Conservation (phyloP, 2,888 invertebrate species). For the Pedicia rivosa region DNA sequence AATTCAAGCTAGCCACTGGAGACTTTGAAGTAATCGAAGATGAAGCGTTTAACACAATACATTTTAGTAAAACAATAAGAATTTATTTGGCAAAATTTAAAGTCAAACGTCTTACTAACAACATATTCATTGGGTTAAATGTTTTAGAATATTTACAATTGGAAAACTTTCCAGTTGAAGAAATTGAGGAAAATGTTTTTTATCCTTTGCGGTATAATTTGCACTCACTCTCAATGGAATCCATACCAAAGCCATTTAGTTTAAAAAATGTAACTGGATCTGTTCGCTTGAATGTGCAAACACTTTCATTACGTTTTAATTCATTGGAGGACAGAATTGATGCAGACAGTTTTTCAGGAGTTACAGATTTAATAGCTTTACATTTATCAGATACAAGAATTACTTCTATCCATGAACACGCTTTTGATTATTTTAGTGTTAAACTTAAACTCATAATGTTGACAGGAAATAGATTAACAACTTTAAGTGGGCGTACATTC, state of each 20-base stretch:
- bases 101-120: not conserved
- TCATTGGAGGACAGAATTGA: not conserved
- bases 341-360: not conserved
- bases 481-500: no score
- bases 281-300: not conserved
- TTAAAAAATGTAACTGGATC: not conserved
- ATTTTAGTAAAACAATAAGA: not conserved
- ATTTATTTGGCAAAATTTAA: not conserved
- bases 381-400: not conserved
- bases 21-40: slow-evolving; percentile 1
- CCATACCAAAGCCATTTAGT: not conserved
- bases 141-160: not conserved
- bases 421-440: not conserved
- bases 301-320: not conserved
- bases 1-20: not conserved
- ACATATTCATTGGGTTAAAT: not conserved
- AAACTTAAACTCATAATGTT: not conserved
- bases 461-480: not conserved
- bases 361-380: not conserved
- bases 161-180: not conserved
- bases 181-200: not conserved
- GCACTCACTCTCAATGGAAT: not conserved
- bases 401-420: not conserved
- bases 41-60: not conserved
- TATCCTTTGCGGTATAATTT: not conserved